These are phyloP conservation scores for Mycetomoellerius zeteki DNA, from an alignment of 1,140 invertebrate genomes.

Conservation along the genomic window DNA sequence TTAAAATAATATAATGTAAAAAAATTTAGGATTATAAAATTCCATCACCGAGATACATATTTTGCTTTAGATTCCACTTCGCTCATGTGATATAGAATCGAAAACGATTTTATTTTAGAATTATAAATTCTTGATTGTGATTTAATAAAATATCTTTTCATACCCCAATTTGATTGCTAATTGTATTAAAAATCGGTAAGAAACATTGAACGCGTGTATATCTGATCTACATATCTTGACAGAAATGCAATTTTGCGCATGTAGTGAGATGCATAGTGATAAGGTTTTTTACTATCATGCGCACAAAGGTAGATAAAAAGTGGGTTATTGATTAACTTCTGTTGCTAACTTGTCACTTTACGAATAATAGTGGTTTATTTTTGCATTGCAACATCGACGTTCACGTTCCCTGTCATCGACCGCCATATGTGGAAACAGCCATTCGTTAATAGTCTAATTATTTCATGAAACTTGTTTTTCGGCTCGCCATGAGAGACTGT, in stretches of 20 bases:
- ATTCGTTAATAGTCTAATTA: constrained; percentile 17
- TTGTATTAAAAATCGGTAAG: background rate
- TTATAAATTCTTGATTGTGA: background rate
- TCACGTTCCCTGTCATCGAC: constrained; percentile 1
- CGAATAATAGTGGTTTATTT: constrained; percentile 13
- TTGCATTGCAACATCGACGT: background rate
- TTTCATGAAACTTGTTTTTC: background rate
- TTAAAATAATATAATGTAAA: too few species aligned
- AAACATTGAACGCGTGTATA: background rate
- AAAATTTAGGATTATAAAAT: too few species aligned
- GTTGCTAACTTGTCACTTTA: constrained; percentile 4
- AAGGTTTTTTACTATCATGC: constrained; percentile 30
- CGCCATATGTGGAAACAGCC: background rate
- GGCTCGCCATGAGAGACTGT: background rate
- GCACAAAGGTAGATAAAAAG: constrained; percentile 16
- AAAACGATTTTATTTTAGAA: background rate
- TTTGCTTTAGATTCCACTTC: background rate
- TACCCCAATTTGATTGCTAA: background rate
- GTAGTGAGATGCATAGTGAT: background rate
- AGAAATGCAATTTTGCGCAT: background rate
- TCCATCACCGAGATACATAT: too few species aligned
- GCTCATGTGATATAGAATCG: background rate
- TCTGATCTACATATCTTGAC: background rate
- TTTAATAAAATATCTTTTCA: background rate
- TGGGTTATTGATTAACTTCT: constrained; percentile 52